Evolutionary conservation across 2,113 vertebrate genomes (phyloP).

Genomic region (Paraplagusia blochii): DNA sequence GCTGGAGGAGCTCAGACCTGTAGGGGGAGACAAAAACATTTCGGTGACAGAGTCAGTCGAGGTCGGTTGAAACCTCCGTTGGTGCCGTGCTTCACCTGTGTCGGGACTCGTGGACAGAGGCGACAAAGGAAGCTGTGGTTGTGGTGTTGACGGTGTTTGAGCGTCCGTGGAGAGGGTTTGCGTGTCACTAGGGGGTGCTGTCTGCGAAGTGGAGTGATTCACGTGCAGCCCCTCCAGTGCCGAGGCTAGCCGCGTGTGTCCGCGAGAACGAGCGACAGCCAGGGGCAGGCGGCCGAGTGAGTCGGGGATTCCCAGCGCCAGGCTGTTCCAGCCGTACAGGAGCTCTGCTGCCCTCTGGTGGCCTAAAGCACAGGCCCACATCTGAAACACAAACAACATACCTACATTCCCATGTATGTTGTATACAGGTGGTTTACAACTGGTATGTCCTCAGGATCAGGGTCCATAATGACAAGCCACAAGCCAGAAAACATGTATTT

Average conservation of each 20-base stretch:
- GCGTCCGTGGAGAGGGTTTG: conserved; percentile 3
- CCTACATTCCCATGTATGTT: not conserved
- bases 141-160: conserved; percentile 7
- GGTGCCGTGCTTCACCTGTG: conserved; percentile 73
- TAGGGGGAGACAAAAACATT: not conserved
- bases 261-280: conserved; percentile 82
- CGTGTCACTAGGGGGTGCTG: not conserved
- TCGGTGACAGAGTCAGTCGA: conserved; percentile 2
- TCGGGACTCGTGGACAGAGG: conserved; percentile 84
- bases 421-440: too few relatives aligned
- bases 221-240: conserved; percentile 84
- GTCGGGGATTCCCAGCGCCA: conserved; percentile 83
- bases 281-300: conserved; percentile 86
- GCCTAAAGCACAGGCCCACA: conserved; percentile 92
- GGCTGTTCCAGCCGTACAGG: conserved; percentile 82
- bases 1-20: conserved; percentile 80
- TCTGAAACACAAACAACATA: conserved; percentile 33
- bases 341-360: conserved; percentile 83
- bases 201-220: conserved; percentile 43
- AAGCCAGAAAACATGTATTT: too few relatives aligned
- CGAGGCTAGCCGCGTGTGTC: conserved; percentile 82
- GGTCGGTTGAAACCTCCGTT: not conserved
- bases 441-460: too few relatives aligned
- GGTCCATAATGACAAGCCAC: too few relatives aligned
- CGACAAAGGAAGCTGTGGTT: conserved; percentile 53